These are phyloP conservation scores for Sphaerodactylus townsendi DNA, from an alignment of 2,113 vertebrate species.

Conservation along the genomic window DNA sequence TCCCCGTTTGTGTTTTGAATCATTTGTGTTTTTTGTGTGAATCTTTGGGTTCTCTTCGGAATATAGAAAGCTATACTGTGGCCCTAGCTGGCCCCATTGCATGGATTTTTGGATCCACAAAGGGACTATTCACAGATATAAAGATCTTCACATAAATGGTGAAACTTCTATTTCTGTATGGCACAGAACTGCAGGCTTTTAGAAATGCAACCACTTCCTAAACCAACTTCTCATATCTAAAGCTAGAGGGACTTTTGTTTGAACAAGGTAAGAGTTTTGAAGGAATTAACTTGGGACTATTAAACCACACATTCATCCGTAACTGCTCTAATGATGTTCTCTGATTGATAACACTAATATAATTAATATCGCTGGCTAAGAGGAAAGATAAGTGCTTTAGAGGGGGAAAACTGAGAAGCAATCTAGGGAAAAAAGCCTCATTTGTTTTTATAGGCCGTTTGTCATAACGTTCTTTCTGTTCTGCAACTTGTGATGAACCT, in stretches of 20 bases:
- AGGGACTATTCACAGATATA: neutral
- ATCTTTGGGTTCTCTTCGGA: too few species aligned
- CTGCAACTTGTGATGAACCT: neutral
- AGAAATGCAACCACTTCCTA: neutral
- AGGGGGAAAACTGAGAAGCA: neutral
- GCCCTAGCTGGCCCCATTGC: neutral
- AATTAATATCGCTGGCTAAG: neutral
- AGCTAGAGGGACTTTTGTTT: neutral
- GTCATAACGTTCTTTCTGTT: neutral
- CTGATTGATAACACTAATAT: neutral
- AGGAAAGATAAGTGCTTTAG: neutral
- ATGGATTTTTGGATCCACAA: neutral
- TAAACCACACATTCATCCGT: neutral
- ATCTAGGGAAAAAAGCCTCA: constrained; percentile 6
- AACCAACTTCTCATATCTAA: neutral
- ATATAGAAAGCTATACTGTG: too few species aligned
- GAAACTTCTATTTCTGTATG: neutral
- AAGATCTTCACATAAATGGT: neutral
- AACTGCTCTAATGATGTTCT: neutral
- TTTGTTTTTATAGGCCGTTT: neutral
- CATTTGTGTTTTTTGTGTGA: too few species aligned
- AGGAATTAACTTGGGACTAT: neutral
- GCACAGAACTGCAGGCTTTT: neutral
- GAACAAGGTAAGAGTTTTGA: neutral
- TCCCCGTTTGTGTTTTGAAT: too few species aligned